Base-by-base conservation (phyloP, 2,888 invertebrate species). In the Pocota personata region DNA sequence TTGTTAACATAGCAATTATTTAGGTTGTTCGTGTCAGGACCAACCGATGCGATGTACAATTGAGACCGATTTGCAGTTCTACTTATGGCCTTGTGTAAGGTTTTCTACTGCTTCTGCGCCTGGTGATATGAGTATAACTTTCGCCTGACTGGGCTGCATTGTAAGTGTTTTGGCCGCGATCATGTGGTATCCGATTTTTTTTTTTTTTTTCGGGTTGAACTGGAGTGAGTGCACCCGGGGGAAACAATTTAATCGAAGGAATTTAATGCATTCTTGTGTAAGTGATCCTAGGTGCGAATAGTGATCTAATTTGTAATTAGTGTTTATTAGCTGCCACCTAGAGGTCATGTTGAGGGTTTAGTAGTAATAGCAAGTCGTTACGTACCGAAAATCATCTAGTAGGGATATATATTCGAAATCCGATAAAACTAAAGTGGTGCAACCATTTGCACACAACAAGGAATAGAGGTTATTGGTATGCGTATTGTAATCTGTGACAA, bases 11-110 rank as follows among this genome's bases (percentile, higher is more conserved):
- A 72, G 77, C 86, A 86, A 86, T 86, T 86, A 86, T 86, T 86
- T 86, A 86, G 86, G 86, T 86, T 86, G 86, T 72, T 82, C 86
- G 86, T 86, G 86, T 86, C 86, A 86, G 82, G 86, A 72, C 82
- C 86, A 80, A 76, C 76, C 66, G 80, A 80, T 80, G 67, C 66
- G 72, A 77, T 82, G 86, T 82, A 82, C 86, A 86, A 82, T 86
- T 80, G 77, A 86, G 86, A 86, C 72, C 77, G 86, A 86, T 86
- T 86, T 86, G 80, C 76, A 55, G 86, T 46, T 60, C 76, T 60
- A 67, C 55, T 71, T 80, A 67, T 46, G 75, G 76, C 62, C 43
- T 58, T 67, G 66, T 66, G 40, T 40, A 14, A 50, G 60, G 83
- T 19, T 58, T 46, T 8, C 48, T n/a, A 24, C 21, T 37, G 57